Evolutionary conservation across 2,888 invertebrate species (phyloP).

Genomic region (Drosophila kuntzei): DNA sequence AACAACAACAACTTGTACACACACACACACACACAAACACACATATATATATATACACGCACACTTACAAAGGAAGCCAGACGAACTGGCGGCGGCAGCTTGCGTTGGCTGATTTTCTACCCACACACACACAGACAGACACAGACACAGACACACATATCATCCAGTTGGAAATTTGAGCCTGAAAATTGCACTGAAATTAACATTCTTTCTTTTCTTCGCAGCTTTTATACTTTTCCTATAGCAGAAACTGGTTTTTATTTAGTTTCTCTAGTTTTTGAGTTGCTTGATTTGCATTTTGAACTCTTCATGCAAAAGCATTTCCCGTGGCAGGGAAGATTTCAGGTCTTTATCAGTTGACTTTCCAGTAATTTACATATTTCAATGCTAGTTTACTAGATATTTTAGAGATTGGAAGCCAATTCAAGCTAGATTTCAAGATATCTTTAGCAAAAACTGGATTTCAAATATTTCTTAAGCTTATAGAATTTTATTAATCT

Average conservation of each 20-base stretch:
- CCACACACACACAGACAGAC: conserved; percentile 30
- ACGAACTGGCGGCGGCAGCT: conserved; percentile 76
- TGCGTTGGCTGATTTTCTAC: conserved; percentile 70
- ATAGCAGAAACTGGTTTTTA: background rate
- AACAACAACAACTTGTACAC: conserved; percentile 43
- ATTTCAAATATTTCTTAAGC: too few species aligned
- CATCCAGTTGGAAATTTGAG: conserved; percentile 25
- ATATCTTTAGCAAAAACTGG: too few species aligned
- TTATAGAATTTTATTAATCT: too few species aligned
- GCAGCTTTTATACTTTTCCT: conserved; percentile 1
- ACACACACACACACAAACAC: conserved; percentile 13
- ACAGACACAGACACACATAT: conserved; percentile 7
- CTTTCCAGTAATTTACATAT: too few species aligned
- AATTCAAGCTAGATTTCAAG: too few species aligned
- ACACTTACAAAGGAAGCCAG: conserved; percentile 68
- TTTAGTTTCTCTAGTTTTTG: background rate
- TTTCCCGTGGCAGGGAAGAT: background rate
- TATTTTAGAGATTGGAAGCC: too few species aligned
- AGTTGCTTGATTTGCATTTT: background rate
- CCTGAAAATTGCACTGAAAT: conserved; percentile 37
- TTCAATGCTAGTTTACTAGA: too few species aligned
- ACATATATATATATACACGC: too few species aligned
- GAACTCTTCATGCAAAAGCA: background rate
- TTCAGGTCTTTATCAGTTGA: background rate
- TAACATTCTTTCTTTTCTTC: conserved; percentile 1